These are phyloP conservation scores for Buphagus erythrorhynchus DNA, from an alignment of 2,797 vertebrate species.

Conservation along the genomic window DNA sequence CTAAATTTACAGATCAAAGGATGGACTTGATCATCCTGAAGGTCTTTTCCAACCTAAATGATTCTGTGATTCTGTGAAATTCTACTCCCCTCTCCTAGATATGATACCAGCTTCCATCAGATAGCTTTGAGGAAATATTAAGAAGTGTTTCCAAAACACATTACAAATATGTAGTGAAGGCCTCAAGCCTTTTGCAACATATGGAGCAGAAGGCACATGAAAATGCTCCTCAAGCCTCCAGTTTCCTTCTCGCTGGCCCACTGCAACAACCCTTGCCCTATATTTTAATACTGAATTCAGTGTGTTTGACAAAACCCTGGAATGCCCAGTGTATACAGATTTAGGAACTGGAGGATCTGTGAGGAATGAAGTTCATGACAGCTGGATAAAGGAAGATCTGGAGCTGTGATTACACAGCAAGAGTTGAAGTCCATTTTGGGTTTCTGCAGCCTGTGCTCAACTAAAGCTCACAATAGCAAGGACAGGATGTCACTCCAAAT, in stretches of 20 bases:
- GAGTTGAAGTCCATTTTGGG: background rate
- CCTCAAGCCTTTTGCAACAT: conserved; percentile 15
- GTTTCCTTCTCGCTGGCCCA: background rate
- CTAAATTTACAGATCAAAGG: background rate
- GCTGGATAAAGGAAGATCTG: background rate
- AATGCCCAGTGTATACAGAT: conserved; percentile 50
- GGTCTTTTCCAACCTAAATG: background rate
- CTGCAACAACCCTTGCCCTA: conserved; percentile 7
- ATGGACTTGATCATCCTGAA: background rate
- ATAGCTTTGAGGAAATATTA: background rate
- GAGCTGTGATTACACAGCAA: background rate
- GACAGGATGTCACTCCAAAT: background rate
- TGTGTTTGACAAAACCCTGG: conserved; percentile 2
- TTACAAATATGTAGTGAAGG: background rate
- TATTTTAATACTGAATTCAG: conserved; percentile 16
- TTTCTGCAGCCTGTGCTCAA: background rate
- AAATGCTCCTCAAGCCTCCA: background rate
- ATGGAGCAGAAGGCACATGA: background rate
- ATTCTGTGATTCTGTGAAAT: background rate
- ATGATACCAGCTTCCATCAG: background rate
- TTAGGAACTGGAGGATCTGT: conserved; percentile 39
- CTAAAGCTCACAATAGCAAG: background rate
- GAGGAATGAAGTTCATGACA: conserved; percentile 41
- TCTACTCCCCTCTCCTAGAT: background rate
- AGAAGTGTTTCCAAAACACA: background rate